phyloP scores from a whole-genome alignment of 2,888 invertebrate genomes.

The Artemia sp. region DNA sequence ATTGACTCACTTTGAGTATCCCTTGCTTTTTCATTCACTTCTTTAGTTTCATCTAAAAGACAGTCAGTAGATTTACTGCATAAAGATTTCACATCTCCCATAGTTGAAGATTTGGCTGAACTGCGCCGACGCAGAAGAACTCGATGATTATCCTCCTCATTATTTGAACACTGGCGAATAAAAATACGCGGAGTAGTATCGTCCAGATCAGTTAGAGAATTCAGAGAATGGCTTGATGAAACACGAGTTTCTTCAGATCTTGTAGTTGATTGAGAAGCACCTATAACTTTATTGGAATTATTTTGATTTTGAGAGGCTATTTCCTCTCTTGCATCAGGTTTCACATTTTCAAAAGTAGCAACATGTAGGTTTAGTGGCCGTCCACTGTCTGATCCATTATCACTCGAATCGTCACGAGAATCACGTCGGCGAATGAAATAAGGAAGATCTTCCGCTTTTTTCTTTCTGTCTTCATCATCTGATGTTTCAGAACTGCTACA shows the following conservation, averaged over 20 bases:
- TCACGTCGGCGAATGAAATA: slow-evolving; percentile 46
- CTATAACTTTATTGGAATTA: slow-evolving; percentile 29
- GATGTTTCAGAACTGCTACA: slow-evolving; percentile 89
- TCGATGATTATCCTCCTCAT: neutral
- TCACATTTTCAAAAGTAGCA: neutral
- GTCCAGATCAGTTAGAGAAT: slow-evolving; percentile 69
- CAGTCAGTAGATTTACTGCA: slow-evolving; percentile 11
- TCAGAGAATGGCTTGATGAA: slow-evolving; percentile 64
- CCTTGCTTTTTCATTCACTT: neutral
- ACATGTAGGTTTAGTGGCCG: slow-evolving; percentile 26
- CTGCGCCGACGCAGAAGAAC: neutral
- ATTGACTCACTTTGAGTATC: slow-evolving; percentile 7
- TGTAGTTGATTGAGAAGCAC: slow-evolving; percentile 35
- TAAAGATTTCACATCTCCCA: slow-evolving; percentile 2
- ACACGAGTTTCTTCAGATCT: slow-evolving; percentile 46
- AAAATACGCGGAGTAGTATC: slow-evolving; percentile 41
- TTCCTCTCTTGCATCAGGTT: neutral
- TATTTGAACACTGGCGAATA: slow-evolving; percentile 28
- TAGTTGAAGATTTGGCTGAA: neutral
- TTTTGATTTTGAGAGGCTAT: slow-evolving; percentile 28
- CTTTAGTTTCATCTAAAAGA: neutral
- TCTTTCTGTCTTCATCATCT: slow-evolving; percentile 57
- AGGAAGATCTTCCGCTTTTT: slow-evolving; percentile 51
- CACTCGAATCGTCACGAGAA: slow-evolving; percentile 68
- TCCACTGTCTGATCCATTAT: slow-evolving; percentile 48